Conservation (phyloP, 2,888 invertebrate genomes). For the Alloplasta piceator region DNA sequence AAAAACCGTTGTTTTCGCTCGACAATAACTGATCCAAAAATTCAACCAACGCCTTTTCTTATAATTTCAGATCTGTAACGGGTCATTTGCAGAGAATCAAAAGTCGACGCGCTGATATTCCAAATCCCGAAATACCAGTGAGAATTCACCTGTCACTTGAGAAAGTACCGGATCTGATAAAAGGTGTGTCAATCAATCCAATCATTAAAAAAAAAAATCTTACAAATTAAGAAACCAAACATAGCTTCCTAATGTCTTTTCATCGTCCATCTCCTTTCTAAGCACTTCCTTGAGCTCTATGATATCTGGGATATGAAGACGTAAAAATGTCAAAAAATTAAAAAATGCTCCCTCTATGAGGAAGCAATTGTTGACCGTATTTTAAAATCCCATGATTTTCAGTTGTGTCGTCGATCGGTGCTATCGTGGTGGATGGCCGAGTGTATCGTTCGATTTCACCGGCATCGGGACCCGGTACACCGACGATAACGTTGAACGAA, state of each 20-base stretch:
- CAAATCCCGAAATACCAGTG: constrained; percentile 95
- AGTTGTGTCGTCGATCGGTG: constrained; percentile 91
- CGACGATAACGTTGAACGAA: constrained; percentile 73
- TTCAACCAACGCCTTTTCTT: too few relatives aligned
- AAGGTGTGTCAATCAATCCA: constrained; percentile 84
- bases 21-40: not conserved
- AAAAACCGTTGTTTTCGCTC: constrained; percentile 13
- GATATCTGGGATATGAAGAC: not conserved
- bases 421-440: constrained; percentile 93
- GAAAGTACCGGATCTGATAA: constrained; percentile 91
- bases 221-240: not conserved
- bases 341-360: constrained; percentile 40
- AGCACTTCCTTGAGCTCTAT: too few relatives aligned
- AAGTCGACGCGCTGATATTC: constrained; percentile 93
- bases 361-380: constrained; percentile 5
- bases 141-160: constrained; percentile 91
- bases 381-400: constrained; percentile 64
- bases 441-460: constrained; percentile 86
- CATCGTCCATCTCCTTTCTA: too few relatives aligned
- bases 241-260: too few relatives aligned
- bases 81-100: constrained; percentile 92
- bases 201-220: constrained; percentile 16
- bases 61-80: constrained; percentile 82
- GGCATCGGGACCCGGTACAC: constrained; percentile 72
- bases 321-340: constrained; percentile 8